Percentiles rank a stretch among this genome's conserved stretches.
phyloP scores from a whole-genome alignment of 2,797 vertebrate species.

The Emydoidea blandingii region DNA sequence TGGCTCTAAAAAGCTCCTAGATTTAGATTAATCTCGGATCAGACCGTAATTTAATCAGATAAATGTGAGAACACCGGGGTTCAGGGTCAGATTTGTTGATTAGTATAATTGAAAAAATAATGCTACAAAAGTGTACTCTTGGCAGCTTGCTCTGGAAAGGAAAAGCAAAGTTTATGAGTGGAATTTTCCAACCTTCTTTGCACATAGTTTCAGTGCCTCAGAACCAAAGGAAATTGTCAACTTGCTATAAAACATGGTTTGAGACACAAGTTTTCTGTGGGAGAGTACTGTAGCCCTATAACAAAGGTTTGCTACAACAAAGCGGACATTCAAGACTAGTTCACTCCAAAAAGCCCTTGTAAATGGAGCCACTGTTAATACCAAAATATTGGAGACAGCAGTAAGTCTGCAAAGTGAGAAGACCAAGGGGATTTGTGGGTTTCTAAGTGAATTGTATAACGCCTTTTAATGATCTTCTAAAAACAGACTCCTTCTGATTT shows the following conservation, averaged over 20 bases:
- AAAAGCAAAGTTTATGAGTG: not conserved
- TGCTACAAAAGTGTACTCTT: rapidly evolving
- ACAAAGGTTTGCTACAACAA: not conserved
- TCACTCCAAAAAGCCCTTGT: not conserved
- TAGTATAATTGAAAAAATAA: not conserved
- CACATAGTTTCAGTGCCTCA: not conserved
- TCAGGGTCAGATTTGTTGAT: constrained; percentile 9
- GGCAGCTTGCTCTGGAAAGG: not conserved
- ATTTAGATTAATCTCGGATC: not conserved
- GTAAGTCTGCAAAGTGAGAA: not conserved
- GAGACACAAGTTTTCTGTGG: rapidly evolving
- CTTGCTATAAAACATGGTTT: not conserved
- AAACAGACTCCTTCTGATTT: not conserved
- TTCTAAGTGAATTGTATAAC: not conserved
- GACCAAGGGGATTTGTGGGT: not conserved
- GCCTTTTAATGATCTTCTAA: not conserved
- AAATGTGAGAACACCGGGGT: not conserved
- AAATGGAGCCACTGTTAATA: not conserved
- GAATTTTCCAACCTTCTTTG: constrained; percentile 26
- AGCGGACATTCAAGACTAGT: not conserved
- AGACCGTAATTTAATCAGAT: not conserved
- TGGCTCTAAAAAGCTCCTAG: not conserved
- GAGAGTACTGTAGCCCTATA: not conserved
- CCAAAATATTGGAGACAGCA: rapidly evolving
- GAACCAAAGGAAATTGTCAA: not conserved